Evolutionary conservation across 2,797 vertebrate genomes (phyloP).

Genomic region (Nothura maculosa): DNA sequence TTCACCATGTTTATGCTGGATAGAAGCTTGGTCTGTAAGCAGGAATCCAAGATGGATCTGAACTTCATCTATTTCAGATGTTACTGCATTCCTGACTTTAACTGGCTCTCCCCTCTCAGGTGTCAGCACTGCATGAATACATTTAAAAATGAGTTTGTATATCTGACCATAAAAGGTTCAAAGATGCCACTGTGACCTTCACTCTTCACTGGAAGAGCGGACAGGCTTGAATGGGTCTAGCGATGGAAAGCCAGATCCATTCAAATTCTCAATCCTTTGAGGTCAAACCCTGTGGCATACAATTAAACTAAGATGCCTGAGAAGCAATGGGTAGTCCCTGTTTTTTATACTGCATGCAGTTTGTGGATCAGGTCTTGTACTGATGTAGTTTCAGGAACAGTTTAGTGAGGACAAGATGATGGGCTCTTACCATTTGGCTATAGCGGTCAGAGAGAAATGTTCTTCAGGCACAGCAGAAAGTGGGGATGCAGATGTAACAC

Average conservation of each 20-base stretch:
- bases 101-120: not conserved
- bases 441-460: not conserved
- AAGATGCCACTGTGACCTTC: not conserved
- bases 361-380: not conserved
- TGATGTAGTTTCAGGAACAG: not conserved
- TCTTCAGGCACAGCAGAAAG: not conserved
- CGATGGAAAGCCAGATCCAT: not conserved
- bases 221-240: not conserved
- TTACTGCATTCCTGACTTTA: not conserved
- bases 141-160: not conserved
- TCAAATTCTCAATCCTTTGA: not conserved
- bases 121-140: not conserved
- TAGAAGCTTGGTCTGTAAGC: conserved; percentile 16
- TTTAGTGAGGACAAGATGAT: not conserved
- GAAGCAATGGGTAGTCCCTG: not conserved
- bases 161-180: not conserved
- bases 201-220: not conserved
- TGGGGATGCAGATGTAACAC: not conserved
- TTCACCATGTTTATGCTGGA: conserved; percentile 1
- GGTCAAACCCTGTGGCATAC: not conserved
- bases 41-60: not conserved
- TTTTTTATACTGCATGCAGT: not conserved
- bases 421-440: not conserved
- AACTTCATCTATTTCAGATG: not conserved
- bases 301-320: not conserved